These are phyloP conservation scores for Xestia rhomboidea DNA, from an alignment of 2,888 invertebrate genomes.

Conservation along the genomic window DNA sequence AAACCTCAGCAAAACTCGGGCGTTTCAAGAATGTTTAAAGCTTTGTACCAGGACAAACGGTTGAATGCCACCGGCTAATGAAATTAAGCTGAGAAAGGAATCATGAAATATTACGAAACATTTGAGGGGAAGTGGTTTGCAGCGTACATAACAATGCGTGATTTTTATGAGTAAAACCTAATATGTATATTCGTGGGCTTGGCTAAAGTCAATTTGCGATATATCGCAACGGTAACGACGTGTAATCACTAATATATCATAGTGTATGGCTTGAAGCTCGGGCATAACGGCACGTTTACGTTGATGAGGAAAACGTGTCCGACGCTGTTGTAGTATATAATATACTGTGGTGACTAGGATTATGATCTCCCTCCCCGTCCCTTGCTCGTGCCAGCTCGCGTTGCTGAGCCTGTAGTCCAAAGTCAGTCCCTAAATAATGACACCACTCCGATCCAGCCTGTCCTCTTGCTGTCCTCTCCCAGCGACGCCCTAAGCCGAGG, in stretches of 20 bases:
- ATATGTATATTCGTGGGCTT: conserved; percentile 30
- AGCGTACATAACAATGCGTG: not conserved
- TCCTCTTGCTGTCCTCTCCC: too few relatives aligned
- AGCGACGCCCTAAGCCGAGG: too few relatives aligned
- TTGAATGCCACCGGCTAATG: conserved; percentile 67
- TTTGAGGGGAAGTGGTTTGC: conserved; percentile 26
- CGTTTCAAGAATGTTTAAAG: conserved; percentile 71
- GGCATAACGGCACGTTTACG: conserved; percentile 29
- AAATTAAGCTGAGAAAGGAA: conserved; percentile 65
- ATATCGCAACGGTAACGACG: conserved; percentile 37
- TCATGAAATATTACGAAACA: conserved; percentile 46
- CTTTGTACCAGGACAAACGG: conserved; percentile 67
- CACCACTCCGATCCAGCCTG: too few relatives aligned
- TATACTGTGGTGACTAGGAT: conserved; percentile 5
- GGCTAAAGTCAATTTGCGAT: conserved; percentile 34
- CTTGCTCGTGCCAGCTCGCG: too few relatives aligned
- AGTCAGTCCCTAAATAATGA: too few relatives aligned
- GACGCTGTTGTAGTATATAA: not conserved
- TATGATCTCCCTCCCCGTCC: too few relatives aligned
- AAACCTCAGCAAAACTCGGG: conserved; percentile 73
- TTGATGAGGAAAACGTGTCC: conserved; percentile 49
- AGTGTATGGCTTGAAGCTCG: conserved; percentile 22
- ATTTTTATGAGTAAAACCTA: conserved; percentile 18
- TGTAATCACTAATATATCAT: conserved; percentile 46
- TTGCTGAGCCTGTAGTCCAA: too few relatives aligned